These are phyloP conservation scores for Lumbricus terrestris DNA, from an alignment of 2,888 invertebrate genomes.

Conservation along the genomic window DNA sequence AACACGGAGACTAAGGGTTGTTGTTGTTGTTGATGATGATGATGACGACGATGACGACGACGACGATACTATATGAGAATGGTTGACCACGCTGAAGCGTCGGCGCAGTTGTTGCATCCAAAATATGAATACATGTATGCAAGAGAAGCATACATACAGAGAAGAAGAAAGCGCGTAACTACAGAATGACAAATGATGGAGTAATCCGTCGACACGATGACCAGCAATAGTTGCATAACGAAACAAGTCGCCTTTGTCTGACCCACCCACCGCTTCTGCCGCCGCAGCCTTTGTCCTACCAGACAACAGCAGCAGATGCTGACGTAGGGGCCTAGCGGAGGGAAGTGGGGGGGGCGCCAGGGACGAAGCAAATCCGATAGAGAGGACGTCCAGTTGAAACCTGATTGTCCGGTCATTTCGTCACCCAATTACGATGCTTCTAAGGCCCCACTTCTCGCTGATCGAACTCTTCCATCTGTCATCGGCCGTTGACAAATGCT, in stretches of 20 bases:
- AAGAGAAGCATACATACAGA: too few relatives aligned
- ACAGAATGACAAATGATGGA: neutral
- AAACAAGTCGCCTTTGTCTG: neutral
- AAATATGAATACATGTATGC: too few relatives aligned
- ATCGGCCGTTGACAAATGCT: neutral
- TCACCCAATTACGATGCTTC: neutral
- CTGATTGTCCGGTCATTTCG: neutral
- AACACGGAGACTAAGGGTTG: too few relatives aligned
- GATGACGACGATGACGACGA: too few relatives aligned
- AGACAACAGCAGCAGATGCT: neutral
- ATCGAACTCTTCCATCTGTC: neutral
- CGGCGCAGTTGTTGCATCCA: too few relatives aligned
- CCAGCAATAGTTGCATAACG: neutral
- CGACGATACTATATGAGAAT: too few relatives aligned
- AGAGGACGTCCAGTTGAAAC: neutral
- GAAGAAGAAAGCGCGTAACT: neutral
- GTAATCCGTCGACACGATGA: neutral
- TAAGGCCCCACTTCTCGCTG: neutral
- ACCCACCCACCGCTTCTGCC: too few relatives aligned
- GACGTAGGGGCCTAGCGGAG: too few relatives aligned
- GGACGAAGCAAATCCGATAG: neutral
- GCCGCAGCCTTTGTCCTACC: neutral
- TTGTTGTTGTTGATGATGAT: too few relatives aligned
- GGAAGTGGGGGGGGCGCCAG: too few relatives aligned
- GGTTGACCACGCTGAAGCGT: too few relatives aligned